A percentile compares a stretch with the other conserved stretches of the same genome.
phyloP scores from a whole-genome alignment of 2,888 invertebrate genomes.

The Pardosa pseudoannulata region DNA sequence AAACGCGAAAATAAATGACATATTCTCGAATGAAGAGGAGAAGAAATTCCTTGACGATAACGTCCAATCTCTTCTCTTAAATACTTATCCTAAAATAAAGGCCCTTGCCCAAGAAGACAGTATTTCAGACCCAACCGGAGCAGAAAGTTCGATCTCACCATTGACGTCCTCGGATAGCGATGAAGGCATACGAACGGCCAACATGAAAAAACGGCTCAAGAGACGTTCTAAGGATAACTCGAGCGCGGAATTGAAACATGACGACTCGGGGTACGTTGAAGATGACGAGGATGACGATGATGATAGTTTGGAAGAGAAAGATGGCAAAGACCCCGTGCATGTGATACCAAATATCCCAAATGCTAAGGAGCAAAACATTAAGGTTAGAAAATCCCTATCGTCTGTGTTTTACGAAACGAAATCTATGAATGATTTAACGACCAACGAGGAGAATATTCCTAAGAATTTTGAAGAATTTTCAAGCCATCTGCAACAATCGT shows the following conservation, averaged over 20 bases:
- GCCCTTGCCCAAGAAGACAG: constrained; percentile 18
- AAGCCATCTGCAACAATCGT: constrained; percentile 29
- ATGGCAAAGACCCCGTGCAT: background rate
- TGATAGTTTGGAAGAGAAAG: constrained; percentile 30
- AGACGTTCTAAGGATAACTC: constrained; percentile 32
- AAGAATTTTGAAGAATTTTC: constrained; percentile 48
- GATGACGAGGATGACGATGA: constrained; percentile 67
- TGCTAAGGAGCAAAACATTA: background rate
- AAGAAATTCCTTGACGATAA: background rate
- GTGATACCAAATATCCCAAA: background rate
- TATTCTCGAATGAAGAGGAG: constrained; percentile 25
- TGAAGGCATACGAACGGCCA: constrained; percentile 27
- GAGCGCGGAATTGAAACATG: constrained; percentile 45
- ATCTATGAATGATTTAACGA: background rate
- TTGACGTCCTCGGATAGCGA: constrained; percentile 60
- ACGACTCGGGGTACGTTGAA: constrained; percentile 70
- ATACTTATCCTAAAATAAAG: constrained; percentile 50
- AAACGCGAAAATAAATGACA: constrained; percentile 33
- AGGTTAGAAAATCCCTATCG: constrained; percentile 40
- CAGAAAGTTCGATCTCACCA: constrained; percentile 32
- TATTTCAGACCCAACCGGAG: background rate
- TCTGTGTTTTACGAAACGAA: constrained; percentile 51
- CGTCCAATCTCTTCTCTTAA: constrained; percentile 39
- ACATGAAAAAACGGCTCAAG: constrained; percentile 43
- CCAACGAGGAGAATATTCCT: background rate